Evolutionary conservation across 2,888 invertebrate species (phyloP).

Genomic region (Eurois occulta): DNA sequence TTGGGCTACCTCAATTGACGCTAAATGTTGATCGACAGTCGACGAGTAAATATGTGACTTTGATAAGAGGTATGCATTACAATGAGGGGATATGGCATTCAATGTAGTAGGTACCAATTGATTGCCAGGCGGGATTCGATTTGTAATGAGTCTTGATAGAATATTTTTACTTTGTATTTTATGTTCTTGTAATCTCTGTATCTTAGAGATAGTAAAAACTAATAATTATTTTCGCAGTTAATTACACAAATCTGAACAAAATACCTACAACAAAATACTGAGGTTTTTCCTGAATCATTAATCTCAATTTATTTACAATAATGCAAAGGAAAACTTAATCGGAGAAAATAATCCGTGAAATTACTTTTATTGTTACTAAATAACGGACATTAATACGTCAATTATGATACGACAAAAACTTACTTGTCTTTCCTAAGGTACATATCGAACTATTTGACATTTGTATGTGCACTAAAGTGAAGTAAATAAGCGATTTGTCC

Average conservation of each 20-base stretch:
- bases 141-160: conserved; percentile 12
- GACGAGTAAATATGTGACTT: conserved; percentile 33
- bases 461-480: conserved; percentile 5
- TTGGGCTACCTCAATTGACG: conserved; percentile 37
- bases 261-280: conserved; percentile 7
- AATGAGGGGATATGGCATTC: conserved; percentile 25
- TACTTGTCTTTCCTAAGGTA: conserved; percentile 37
- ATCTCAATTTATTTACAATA: conserved; percentile 22
- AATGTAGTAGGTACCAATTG: conserved; percentile 16
- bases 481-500: conserved; percentile 16
- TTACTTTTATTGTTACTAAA: conserved; percentile 21
- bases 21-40: conserved; percentile 26
- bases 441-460: conserved; percentile 45
- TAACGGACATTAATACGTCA: conserved; percentile 11
- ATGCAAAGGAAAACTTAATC: conserved; percentile 8
- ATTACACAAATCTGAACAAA: background rate
- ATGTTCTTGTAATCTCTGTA: background rate
- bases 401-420: conserved; percentile 14
- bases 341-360: conserved; percentile 27
- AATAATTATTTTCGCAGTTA: background rate
- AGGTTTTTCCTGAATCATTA: background rate
- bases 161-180: background rate
- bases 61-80: conserved; percentile 45
- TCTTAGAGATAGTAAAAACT: background rate
- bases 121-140: conserved; percentile 7